These are phyloP conservation scores for Ophioninae sp. DNA, from an alignment of 2,888 invertebrate genomes.

Conservation along the genomic window DNA sequence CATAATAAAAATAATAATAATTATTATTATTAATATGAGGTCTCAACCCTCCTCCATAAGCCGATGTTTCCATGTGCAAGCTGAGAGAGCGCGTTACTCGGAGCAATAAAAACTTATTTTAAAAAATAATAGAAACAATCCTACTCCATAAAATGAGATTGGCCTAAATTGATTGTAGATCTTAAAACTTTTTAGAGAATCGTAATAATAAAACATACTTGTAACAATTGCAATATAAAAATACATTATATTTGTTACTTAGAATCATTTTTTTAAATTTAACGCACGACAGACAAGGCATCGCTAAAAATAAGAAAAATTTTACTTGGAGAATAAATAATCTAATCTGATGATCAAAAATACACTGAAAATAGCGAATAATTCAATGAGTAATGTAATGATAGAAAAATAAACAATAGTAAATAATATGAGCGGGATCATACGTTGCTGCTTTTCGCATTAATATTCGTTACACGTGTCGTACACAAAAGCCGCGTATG, in stretches of 20 bases:
- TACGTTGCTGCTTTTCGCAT: background rate
- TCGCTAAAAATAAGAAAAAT: background rate
- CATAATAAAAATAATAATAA: background rate
- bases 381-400: background rate
- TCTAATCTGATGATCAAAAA: background rate
- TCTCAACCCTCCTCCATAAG: background rate
- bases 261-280: background rate
- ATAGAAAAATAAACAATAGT: too few relatives aligned
- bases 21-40: background rate
- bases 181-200: background rate
- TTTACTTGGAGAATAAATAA: background rate
- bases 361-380: background rate
- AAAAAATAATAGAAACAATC: background rate
- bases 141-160: background rate
- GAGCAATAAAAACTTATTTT: background rate
- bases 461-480: constrained; percentile 57
- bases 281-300: background rate
- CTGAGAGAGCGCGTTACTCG: background rate
- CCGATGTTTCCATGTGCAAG: background rate
- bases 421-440: background rate
- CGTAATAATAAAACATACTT: background rate
- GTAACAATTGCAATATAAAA: background rate
- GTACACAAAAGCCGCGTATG: constrained; percentile 64
- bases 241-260: background rate
- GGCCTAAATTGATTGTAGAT: background rate